These are phyloP conservation scores for Saturnia pavonia DNA, from an alignment of 2,888 invertebrate species.

Conservation along the genomic window DNA sequence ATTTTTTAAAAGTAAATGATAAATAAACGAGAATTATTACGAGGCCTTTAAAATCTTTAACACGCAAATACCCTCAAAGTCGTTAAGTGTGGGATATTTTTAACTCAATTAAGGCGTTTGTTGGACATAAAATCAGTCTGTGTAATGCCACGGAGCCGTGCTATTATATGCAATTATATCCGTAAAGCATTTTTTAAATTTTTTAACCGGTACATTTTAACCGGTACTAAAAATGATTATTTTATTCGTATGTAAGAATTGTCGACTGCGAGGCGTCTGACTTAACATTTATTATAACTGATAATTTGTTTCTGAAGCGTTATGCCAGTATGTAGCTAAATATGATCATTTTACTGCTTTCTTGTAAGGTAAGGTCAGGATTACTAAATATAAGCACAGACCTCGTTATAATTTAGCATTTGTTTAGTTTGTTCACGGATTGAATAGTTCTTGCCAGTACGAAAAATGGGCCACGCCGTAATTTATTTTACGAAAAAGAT, in stretches of 20 bases:
- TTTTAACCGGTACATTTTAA: background rate
- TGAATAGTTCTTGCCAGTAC: background rate
- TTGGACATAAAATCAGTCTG: constrained; percentile 2
- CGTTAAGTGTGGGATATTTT: constrained; percentile 6
- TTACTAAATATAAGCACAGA: background rate
- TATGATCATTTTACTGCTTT: too few relatives aligned
- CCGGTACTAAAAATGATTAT: background rate
- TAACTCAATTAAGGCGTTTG: background rate
- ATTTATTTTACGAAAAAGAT: too few relatives aligned
- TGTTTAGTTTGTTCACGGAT: background rate
- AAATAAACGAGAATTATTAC: background rate
- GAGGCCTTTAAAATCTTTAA: background rate
- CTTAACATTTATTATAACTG: background rate
- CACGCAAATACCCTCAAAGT: background rate
- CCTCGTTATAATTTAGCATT: background rate
- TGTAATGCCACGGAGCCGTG: background rate
- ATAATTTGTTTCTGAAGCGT: background rate
- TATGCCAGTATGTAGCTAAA: background rate
- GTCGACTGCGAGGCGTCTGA: background rate
- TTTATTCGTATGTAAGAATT: background rate
- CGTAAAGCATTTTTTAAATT: background rate
- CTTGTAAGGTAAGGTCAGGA: background rate
- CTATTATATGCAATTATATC: constrained; percentile 3
- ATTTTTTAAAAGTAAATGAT: background rate
- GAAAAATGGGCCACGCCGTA: too few relatives aligned